These are phyloP conservation scores for Coregonus ussuriensis DNA, from an alignment of 2,797 vertebrate genomes.

Conservation along the genomic window DNA sequence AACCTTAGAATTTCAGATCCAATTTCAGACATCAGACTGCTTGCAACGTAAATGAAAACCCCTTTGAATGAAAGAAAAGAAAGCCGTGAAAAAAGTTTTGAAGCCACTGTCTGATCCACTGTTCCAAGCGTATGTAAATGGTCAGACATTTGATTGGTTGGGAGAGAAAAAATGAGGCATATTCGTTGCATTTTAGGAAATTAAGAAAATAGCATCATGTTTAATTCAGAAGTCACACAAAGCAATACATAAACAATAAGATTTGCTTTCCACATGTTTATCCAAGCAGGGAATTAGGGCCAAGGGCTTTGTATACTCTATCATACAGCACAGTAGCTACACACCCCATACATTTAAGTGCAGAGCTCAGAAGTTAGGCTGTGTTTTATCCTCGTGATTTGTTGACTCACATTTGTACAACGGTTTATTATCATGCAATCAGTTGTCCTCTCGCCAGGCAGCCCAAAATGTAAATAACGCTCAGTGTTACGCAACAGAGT, in stretches of 20 bases:
- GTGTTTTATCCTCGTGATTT: not conserved
- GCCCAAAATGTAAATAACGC: conserved; percentile 3
- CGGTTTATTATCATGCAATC: conserved; percentile 7
- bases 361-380: not conserved
- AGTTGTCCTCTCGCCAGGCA: not conserved
- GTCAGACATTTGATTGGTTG: conserved; percentile 38
- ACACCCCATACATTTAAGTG: conserved; percentile 19
- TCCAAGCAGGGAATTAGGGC: conserved; percentile 16
- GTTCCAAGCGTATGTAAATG: conserved; percentile 23
- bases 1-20: conserved; percentile 72
- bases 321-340: conserved; percentile 1
- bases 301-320: conserved; percentile 3
- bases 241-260: conserved; percentile 7
- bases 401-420: conserved; percentile 16
- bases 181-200: conserved; percentile 18
- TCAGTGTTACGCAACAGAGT: not conserved
- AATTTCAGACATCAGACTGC: conserved; percentile 65
- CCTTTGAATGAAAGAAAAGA: conserved; percentile 59
- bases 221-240: conserved; percentile 38
- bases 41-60: conserved; percentile 61
- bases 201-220: conserved; percentile 6
- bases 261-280: conserved; percentile 21
- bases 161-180: not conserved
- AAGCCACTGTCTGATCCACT: conserved; percentile 23
- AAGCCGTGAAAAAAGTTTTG: conserved; percentile 54